Evolutionary conservation across 2,797 vertebrate species (phyloP).

Genomic region (Neosalanx taihuensis): DNA sequence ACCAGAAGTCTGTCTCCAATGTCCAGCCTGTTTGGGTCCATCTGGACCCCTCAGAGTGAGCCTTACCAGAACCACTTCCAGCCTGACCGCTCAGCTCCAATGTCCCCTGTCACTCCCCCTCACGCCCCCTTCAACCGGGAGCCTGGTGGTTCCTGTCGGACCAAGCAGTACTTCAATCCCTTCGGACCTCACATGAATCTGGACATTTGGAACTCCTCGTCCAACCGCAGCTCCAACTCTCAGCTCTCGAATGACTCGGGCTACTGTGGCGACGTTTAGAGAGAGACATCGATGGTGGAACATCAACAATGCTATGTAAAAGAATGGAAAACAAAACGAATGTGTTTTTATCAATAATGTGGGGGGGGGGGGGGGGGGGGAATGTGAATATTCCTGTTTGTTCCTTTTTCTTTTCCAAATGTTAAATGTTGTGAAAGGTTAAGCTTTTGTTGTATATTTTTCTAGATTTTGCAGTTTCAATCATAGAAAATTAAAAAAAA

Average conservation of each 20-base stretch:
- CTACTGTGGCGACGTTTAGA: conserved; percentile 85
- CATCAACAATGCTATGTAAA: conserved; percentile 56
- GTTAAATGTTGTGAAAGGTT: conserved; percentile 80
- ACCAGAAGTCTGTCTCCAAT: conserved; percentile 97
- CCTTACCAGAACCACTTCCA: conserved; percentile 86
- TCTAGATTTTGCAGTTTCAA: conserved; percentile 86
- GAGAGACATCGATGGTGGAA: conserved; percentile 31
- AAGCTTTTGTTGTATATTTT: conserved; percentile 85
- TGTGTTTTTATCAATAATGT: conserved; percentile 73
- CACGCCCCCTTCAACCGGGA: conserved; percentile 81
- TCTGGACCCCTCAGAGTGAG: conserved; percentile 96
- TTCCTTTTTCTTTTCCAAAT: conserved; percentile 68
- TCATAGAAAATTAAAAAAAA: conserved; percentile 72
- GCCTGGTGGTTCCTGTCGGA: conserved; percentile 79
- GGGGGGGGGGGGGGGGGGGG: conserved; percentile 46
- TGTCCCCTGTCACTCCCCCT: conserved; percentile 74
- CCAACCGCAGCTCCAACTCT: conserved; percentile 88
- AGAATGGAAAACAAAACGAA: conserved; percentile 68
- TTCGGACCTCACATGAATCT: conserved; percentile 98
- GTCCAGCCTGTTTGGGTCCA: conserved; percentile 98
- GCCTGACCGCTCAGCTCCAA: conserved; percentile 72
- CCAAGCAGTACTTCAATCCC: conserved; percentile 91
- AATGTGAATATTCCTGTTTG: conserved; percentile 79
- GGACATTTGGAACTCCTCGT: conserved; percentile 96
- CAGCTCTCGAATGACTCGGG: conserved; percentile 94